phyloP scores from a whole-genome alignment of 92 coral and sea anemone species.

The Scolanthus callimorphus region DNA sequence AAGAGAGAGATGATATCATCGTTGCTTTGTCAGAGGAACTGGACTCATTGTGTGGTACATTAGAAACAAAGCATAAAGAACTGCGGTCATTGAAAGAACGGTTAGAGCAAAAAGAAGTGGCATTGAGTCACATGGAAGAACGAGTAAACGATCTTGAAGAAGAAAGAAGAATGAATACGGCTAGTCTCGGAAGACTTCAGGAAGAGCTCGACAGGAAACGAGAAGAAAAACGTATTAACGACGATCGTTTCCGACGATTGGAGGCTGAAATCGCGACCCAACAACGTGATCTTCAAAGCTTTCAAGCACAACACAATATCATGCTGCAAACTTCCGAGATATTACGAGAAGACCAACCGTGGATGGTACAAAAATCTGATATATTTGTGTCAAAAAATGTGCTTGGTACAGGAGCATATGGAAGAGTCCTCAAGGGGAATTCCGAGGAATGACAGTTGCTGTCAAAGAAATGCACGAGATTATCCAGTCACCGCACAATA shows the following conservation, averaged over 20 bases:
- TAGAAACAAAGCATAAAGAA: constrained; percentile 27
- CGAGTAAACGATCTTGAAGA: constrained; percentile 36
- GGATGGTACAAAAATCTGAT: constrained; percentile 68
- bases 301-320: constrained; percentile 55
- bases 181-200: constrained; percentile 2
- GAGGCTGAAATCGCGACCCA: constrained; percentile 41
- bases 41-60: constrained; percentile 2
- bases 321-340: constrained; percentile 47
- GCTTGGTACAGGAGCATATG: constrained; percentile 91
- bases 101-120: constrained; percentile 44
- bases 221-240: constrained; percentile 49
- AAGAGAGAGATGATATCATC: constrained; percentile 52
- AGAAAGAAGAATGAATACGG: constrained; percentile 24
- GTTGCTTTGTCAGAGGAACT: constrained; percentile 29
- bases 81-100: constrained; percentile 29
- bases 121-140: constrained; percentile 29
- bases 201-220: constrained; percentile 36
- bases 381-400: constrained; percentile 53
- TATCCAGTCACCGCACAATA: constrained; percentile 74
- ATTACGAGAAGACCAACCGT: constrained; percentile 68
- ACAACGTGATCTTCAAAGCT: constrained; percentile 45
- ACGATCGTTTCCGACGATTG: constrained; percentile 47
- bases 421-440: constrained; percentile 71
- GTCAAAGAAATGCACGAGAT: constrained; percentile 85
- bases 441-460: constrained; percentile 76